Conservation (phyloP, 1,140 invertebrate genomes). For the Panulirus ornatus region DNA sequence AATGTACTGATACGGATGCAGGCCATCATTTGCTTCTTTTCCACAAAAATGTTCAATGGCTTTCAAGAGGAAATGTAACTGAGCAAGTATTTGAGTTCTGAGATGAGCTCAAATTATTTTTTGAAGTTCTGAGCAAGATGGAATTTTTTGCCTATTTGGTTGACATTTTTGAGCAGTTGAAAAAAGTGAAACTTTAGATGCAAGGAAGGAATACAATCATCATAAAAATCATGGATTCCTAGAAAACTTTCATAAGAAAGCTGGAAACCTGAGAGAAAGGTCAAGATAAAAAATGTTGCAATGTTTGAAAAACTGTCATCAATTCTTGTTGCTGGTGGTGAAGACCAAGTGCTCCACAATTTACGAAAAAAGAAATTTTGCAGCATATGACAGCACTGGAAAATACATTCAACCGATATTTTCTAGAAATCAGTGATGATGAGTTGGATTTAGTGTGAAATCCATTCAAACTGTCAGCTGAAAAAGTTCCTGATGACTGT, state of each 20-base stretch:
- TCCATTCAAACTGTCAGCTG: conserved; percentile 33
- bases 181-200: background rate
- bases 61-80: conserved; percentile 60
- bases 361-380: conserved; percentile 24
- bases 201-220: background rate
- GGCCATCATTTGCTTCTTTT: conserved; percentile 37
- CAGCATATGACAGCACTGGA: conserved; percentile 32
- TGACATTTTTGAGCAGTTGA: background rate
- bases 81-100: conserved; percentile 28
- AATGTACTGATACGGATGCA: conserved; percentile 35
- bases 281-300: conserved; percentile 13
- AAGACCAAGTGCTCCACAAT: conserved; percentile 42
- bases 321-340: conserved; percentile 18
- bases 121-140: conserved; percentile 20
- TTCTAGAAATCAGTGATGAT: conserved; percentile 10
- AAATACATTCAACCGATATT: conserved; percentile 17
- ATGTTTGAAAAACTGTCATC: conserved; percentile 17
- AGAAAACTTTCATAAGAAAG: conserved; percentile 15
- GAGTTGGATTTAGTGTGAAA: conserved; percentile 23
- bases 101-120: conserved; percentile 44
- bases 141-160: conserved; percentile 33
- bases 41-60: conserved; percentile 46
- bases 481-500: conserved; percentile 48
- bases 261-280: background rate
- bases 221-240: background rate